Conservation (phyloP, 2,797 vertebrate species). For the Knipowitschia caucasica region DNA sequence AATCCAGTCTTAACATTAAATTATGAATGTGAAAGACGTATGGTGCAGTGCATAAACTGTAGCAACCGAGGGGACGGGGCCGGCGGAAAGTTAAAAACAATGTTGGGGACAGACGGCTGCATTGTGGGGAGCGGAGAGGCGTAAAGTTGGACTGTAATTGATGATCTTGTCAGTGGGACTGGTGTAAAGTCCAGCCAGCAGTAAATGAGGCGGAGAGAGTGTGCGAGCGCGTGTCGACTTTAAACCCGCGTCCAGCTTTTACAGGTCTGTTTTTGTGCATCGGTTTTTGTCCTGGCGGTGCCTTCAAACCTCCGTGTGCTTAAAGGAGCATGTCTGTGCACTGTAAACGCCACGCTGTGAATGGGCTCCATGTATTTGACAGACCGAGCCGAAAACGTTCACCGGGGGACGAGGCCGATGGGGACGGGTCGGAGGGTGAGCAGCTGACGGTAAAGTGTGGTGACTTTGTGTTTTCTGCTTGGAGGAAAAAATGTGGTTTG, state of each 20-base stretch:
- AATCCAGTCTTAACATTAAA: too few relatives aligned
- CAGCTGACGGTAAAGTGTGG: too few relatives aligned
- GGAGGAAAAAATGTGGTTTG: too few relatives aligned
- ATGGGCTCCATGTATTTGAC: slow-evolving; percentile 45
- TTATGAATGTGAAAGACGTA: too few relatives aligned
- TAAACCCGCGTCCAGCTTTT: slow-evolving; percentile 15
- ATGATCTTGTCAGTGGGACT: slow-evolving; percentile 45
- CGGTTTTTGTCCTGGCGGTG: background rate
- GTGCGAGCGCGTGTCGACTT: slow-evolving; percentile 22
- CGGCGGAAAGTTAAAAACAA: background rate
- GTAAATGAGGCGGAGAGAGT: slow-evolving; percentile 44
- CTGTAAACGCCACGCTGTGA: slow-evolving; percentile 30
- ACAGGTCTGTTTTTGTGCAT: slow-evolving; percentile 25
- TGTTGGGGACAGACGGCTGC: slow-evolving; percentile 1
- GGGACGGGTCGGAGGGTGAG: background rate
- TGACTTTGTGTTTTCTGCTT: too few relatives aligned
- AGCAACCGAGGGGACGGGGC: background rate
- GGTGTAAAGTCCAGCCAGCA: slow-evolving; percentile 41
- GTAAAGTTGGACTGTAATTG: slow-evolving; percentile 28
- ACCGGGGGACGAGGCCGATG: slow-evolving; percentile 31
- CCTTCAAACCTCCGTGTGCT: slow-evolving; percentile 35
- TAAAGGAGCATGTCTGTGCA: slow-evolving; percentile 12
- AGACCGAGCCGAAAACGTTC: slow-evolving; percentile 38
- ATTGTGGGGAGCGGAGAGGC: slow-evolving; percentile 9
- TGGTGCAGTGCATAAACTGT: too few relatives aligned